phyloP scores from a whole-genome alignment of 53 echinoderm and acorn worm genomes.

The Echinarachnius parma region DNA sequence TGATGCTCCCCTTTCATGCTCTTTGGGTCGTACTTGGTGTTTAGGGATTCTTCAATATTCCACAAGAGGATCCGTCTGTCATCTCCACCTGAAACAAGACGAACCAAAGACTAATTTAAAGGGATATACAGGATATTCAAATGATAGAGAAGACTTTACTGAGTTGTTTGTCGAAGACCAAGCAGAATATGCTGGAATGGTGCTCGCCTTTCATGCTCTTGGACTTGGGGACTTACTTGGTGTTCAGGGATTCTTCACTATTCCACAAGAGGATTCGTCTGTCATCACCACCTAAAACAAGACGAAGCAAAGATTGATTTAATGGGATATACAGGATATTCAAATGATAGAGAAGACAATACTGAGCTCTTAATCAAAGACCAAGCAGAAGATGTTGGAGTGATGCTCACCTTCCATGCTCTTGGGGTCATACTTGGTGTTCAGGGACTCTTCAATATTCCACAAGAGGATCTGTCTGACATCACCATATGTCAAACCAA shows the following conservation, averaged over 20 bases:
- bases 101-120: too few relatives aligned
- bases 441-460: conserved; percentile 68
- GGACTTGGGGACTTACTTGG: conserved; percentile 10
- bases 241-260: conserved; percentile 41
- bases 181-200: conserved; percentile 86
- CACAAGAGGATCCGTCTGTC: conserved; percentile 79
- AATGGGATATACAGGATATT: too few relatives aligned
- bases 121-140: too few relatives aligned
- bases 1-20: conserved; percentile 92
- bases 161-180: conserved; percentile 80
- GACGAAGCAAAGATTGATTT: too few relatives aligned
- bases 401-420: conserved; percentile 92
- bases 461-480: conserved; percentile 77
- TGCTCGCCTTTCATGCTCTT: conserved; percentile 72
- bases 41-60: conserved; percentile 68
- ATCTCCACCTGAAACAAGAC: conserved; percentile 92
- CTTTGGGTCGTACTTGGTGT: conserved; percentile 30
- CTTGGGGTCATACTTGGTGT: conserved; percentile 30
- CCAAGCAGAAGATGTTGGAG: conserved; percentile 94
- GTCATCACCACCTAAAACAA: conserved; percentile 92
- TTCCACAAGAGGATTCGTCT: conserved; percentile 69
- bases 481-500: conserved; percentile 90
- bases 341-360: too few relatives aligned
- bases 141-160: too few relatives aligned
- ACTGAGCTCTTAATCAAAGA: conserved; percentile 73